A percentile compares a stretch with the other conserved stretches of the same genome.
Conservation (phyloP, 2,113 vertebrate genomes). For the Laticauda colubrina region DNA sequence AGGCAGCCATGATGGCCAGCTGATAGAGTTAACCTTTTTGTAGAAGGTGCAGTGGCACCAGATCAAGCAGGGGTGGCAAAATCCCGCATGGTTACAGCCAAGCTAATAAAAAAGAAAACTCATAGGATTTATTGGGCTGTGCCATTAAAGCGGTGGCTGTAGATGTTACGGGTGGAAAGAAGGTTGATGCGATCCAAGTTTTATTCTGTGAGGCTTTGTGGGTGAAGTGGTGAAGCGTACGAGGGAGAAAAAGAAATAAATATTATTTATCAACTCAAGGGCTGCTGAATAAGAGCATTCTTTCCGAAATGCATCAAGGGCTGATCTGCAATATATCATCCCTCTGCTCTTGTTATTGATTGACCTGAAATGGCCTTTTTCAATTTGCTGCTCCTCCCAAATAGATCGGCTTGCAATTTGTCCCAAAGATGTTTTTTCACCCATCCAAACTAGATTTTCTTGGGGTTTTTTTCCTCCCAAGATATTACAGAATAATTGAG, state of each 20-base stretch:
- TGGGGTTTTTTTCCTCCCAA: neutral
- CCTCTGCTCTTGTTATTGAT: neutral
- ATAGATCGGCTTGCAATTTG: neutral
- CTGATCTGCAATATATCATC: neutral
- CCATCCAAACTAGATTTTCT: neutral
- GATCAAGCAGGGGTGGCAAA: neutral
- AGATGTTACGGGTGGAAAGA: neutral
- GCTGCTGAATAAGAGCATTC: slow-evolving; percentile 19
- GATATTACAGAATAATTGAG: too few relatives aligned
- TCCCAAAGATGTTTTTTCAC: neutral
- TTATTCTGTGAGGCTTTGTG: neutral
- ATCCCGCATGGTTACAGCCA: neutral
- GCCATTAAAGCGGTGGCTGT: slow-evolving; percentile 1
- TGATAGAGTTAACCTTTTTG: neutral
- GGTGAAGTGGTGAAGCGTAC: neutral
- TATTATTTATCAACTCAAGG: neutral
- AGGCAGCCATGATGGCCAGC: neutral
- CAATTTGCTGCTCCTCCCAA: neutral
- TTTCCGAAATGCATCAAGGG: neutral
- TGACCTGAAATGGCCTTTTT: neutral
- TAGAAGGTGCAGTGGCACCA: neutral
- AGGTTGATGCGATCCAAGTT: neutral
- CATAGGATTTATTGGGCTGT: neutral
- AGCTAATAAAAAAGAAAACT: neutral
- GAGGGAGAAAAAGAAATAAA: too few relatives aligned